phyloP scores from a whole-genome alignment of 2,888 invertebrate genomes.

The Tenodera sinensis region DNA sequence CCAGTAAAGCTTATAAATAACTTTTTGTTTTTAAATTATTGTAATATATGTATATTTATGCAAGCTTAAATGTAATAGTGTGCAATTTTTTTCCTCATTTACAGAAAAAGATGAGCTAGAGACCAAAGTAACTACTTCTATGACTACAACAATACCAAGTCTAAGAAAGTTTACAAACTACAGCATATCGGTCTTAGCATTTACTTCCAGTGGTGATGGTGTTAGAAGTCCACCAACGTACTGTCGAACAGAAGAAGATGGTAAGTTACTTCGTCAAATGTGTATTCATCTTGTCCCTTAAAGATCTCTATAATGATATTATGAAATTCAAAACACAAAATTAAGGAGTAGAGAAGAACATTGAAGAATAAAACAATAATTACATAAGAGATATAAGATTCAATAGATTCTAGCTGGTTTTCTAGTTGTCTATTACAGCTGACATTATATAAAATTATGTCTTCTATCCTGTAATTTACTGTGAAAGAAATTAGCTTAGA shows the following conservation, averaged over 20 bases:
- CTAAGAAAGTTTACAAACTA: constrained; percentile 87
- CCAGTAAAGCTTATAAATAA: neutral
- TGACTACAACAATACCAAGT: constrained; percentile 68
- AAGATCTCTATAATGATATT: neutral
- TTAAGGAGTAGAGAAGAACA: too few relatives aligned
- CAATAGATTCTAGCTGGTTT: too few relatives aligned
- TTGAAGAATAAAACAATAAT: too few relatives aligned
- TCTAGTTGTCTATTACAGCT: too few relatives aligned
- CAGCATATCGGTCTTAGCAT: constrained; percentile 84
- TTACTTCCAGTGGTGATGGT: constrained; percentile 86
- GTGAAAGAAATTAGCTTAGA: too few relatives aligned
- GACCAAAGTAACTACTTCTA: constrained; percentile 64
- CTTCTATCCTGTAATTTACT: too few relatives aligned
- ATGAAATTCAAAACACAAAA: too few relatives aligned
- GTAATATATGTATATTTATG: neutral
- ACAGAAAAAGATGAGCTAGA: constrained; percentile 34
- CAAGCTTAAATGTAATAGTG: neutral
- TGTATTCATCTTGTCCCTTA: neutral
- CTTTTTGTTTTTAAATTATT: neutral
- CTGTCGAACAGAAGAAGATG: constrained; percentile 87
- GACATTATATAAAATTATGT: too few relatives aligned
- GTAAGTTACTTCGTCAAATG: constrained; percentile 47
- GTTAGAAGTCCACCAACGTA: constrained; percentile 77
- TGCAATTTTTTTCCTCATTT: neutral
- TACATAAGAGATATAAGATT: too few relatives aligned